These are phyloP conservation scores for Drosophila ogumai DNA, from an alignment of 1,140 invertebrate species.

Conservation along the genomic window DNA sequence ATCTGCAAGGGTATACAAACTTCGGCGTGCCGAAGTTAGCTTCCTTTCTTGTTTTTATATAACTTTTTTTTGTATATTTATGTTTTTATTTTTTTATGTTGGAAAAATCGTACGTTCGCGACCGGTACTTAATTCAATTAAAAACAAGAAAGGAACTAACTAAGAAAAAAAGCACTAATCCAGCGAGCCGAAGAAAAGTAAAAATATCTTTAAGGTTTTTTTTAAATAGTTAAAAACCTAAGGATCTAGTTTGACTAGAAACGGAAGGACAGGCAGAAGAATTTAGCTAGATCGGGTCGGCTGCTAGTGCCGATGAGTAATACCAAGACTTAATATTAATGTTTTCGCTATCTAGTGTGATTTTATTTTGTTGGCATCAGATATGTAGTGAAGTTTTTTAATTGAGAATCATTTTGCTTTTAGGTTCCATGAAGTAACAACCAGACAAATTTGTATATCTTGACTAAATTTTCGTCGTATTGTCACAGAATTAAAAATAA, in stretches of 20 bases:
- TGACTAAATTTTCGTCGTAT: constrained; percentile 10
- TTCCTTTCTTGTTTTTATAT: too few relatives aligned
- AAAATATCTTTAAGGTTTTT: not conserved
- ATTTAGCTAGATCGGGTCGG: not conserved
- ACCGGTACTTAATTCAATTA: too few relatives aligned
- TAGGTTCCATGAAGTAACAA: not conserved
- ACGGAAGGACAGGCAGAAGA: not conserved
- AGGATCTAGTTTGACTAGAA: not conserved
- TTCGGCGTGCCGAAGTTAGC: too few relatives aligned
- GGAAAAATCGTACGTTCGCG: too few relatives aligned
- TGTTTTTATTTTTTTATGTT: too few relatives aligned
- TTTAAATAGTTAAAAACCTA: not conserved
- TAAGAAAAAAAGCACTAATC: too few relatives aligned
- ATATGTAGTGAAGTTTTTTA: not conserved
- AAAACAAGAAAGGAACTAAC: too few relatives aligned
- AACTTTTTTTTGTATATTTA: too few relatives aligned
- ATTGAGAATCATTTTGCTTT: not conserved
- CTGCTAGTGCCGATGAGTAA: not conserved
- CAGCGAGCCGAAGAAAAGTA: too few relatives aligned
- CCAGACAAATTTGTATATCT: constrained; percentile 17
- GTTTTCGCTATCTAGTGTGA: constrained; percentile 10
- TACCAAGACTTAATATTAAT: not conserved
- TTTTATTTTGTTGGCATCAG: not conserved
- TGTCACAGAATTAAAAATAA: too few relatives aligned
- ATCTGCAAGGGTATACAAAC: too few relatives aligned